Evolutionary conservation across 23 tunicate genomes (phyloP), one percentile per base, ranked within the genome.

Genomic region (Pegea sp.): DNA sequence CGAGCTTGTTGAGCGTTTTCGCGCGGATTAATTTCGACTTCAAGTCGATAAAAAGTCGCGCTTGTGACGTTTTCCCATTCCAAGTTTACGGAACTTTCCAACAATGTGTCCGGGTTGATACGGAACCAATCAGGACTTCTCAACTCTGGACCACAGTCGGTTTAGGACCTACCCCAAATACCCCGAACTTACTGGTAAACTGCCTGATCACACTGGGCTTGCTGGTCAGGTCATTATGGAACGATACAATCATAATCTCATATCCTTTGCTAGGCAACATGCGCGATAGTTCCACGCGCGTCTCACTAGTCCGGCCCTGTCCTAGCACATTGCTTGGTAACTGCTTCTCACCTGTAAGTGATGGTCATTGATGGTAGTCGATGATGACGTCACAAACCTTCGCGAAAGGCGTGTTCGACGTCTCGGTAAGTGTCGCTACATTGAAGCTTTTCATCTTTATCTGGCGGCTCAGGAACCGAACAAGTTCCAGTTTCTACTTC

Each of bases 211-310:
- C 26, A 29, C 69, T 84, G 5, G 95, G 86, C 7, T 51, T 63
- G 44, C 95, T 84, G 49, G 60, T 72, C 7, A 26, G 46, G 19
- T 67, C 62, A 3, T 34, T 31, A 8, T 30, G 56, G 6, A 77
- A 77, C 29, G 95, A 64, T 44, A 84, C 84, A 13, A 84, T 59
- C 4, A 84, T 54, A 4, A 84, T 52, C 63, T 84, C 95, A 31
- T 84, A 84, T 21, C 44, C 33, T 1, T 76, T 84, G 7, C 48
- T 58, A 5, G 95, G 76, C 20, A 24, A 20, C 66, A 84, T 63
- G 51, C 68, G 63, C 8, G 71, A 56, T 0, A 84, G 66, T 6
- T 43, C 48, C 1, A 58, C 76, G n/a, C 68, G 38, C 2, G 84
- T 68, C 18, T 34, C 49, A 8, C 44, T 72, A 22, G 61, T 68